A percentile compares a stretch with the other conserved stretches of the same genome.
Evolutionary conservation across 2,888 invertebrate genomes (phyloP).

Genomic region (Dicyrtoma fusca): DNA sequence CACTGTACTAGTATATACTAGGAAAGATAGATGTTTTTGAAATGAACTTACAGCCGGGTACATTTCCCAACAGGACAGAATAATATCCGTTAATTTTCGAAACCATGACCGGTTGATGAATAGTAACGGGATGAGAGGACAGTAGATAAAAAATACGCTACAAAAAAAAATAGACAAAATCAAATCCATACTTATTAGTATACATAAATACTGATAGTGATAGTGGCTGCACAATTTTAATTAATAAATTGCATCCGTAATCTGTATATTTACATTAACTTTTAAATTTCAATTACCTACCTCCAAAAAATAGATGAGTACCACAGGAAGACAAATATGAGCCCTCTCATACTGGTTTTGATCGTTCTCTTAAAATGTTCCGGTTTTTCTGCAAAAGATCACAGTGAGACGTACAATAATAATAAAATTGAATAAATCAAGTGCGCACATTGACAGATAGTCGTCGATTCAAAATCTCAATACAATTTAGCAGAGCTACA

Average conservation of each 20-base stretch:
- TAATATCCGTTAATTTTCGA: conserved; percentile 69
- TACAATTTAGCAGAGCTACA: no score
- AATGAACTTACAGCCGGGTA: conserved; percentile 73
- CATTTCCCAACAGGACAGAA: conserved; percentile 79
- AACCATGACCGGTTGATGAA: conserved; percentile 71
- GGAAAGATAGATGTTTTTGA: no score
- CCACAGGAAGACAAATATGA: conserved; percentile 62
- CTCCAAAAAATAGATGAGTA: conserved; percentile 61
- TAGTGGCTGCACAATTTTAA: no score
- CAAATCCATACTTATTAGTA: no score
- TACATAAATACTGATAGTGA: no score
- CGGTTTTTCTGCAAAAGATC: no score
- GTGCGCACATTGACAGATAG: no score
- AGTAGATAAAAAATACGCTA: conserved; percentile 65
- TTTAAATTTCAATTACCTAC: conserved; percentile 12
- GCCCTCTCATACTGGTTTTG: conserved; percentile 58
- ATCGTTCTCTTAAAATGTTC: not conserved
- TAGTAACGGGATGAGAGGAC: conserved; percentile 73
- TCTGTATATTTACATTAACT: no score
- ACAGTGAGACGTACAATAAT: no score
- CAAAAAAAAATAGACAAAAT: conserved; percentile 57
- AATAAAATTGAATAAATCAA: no score
- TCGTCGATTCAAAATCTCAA: no score
- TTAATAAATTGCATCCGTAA: not conserved
- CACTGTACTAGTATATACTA: no score